These are phyloP conservation scores for Flexamia atlantica DNA, from an alignment of 2,888 invertebrate species.

Conservation along the genomic window DNA sequence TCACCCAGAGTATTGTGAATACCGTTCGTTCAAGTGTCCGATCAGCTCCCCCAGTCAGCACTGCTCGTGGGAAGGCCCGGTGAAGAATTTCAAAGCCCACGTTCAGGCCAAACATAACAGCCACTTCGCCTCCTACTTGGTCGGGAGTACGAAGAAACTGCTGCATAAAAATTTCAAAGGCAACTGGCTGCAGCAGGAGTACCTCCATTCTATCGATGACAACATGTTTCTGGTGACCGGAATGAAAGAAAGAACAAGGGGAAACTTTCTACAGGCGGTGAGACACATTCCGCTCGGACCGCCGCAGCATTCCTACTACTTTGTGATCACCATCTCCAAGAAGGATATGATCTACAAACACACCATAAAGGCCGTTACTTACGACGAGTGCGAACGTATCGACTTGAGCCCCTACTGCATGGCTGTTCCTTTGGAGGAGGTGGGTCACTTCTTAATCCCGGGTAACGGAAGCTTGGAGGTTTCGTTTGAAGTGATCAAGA, in stretches of 20 bases:
- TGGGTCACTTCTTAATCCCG: neutral
- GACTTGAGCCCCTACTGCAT: neutral
- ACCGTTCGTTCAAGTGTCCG: neutral
- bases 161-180: neutral
- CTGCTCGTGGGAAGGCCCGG: neutral
- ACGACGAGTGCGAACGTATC: neutral
- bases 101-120: neutral
- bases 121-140: neutral
- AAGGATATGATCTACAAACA: neutral
- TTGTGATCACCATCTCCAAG: neutral
- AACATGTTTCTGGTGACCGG: neutral
- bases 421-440: neutral
- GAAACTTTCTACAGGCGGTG: neutral
- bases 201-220: neutral
- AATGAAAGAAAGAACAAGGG: neutral
- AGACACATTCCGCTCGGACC: neutral
- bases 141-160: neutral
- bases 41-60: neutral
- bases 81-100: neutral
- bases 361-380: neutral
- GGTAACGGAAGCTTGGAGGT: neutral
- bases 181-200: constrained; percentile 15
- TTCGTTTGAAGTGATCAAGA: neutral
- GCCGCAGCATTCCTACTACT: neutral
- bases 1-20: neutral